Conservation (phyloP, 2,113 vertebrate genomes). For the Melanotaenia duboulayi region DNA sequence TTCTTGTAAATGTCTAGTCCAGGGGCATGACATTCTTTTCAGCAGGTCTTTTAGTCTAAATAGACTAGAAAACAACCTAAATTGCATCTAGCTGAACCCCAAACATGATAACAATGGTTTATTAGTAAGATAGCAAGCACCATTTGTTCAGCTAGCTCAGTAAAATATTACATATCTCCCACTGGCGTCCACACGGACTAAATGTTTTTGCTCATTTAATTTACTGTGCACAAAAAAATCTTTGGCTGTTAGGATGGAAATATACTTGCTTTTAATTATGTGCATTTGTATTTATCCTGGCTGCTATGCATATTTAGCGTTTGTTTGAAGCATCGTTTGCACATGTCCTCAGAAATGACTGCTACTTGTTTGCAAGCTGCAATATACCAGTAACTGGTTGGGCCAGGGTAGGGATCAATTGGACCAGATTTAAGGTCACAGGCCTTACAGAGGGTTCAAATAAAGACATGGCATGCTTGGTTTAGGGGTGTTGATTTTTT, state of each 20-base stretch:
- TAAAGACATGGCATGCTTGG: no score
- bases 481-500: no score
- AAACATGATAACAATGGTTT: background rate
- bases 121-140: background rate
- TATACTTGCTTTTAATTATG: no score
- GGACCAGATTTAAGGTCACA: no score
- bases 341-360: no score
- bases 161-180: background rate
- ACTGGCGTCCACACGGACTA: background rate
- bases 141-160: background rate
- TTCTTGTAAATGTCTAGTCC: constrained; percentile 2
- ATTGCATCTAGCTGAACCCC: constrained; percentile 4
- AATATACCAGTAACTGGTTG: no score
- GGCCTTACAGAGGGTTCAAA: no score
- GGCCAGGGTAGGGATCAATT: no score
- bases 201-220: background rate
- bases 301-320: no score
- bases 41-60: constrained; percentile 35
- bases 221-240: background rate
- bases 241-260: background rate
- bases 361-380: no score
- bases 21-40: background rate
- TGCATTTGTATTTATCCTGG: no score
- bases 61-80: constrained; percentile 23
- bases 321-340: no score